Evolutionary conservation across 35 echinoderm and acorn worm genomes (phyloP), one percentile per base, ranked within the genome.

Genomic region (Apostichopus californicus): DNA sequence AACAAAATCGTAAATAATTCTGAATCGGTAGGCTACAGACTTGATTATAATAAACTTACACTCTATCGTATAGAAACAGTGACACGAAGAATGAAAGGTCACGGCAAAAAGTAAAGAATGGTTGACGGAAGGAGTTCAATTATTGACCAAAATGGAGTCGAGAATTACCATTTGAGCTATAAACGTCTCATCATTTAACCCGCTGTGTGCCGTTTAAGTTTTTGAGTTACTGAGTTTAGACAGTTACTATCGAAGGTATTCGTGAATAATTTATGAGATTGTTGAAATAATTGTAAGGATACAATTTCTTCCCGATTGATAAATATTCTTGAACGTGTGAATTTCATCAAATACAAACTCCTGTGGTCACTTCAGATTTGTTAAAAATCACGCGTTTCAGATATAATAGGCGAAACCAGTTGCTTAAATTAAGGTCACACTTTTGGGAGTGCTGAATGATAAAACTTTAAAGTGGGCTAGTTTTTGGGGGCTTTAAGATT

Each of bases 221-320:
- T n/a, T 20, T 68, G 71, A 75, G 71, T 75, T 75, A 75, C 71
- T 75, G 21, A 18, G 14, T 22, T 75, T 22, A 14, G 71, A 75
- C 71, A 75, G 11, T 18, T 75, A 75, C 55, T 83, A 56, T 83
- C 80, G 46, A 55, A 83, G 11, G 28, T 56, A 83, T 83, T 56
- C 52, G 34, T 13, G 15, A 83, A 83, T 83, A 83, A 83, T 83
- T 83, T 83, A 83, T 55, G 80, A 55, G 80, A 55, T 26, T 54
- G 80, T 83, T 83, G 80, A 83, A 83, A 83, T 83, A 83, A 83
- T 83, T 55, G 80, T 83, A 57, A 83, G 6, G 80, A 55, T 54
- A 83, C 80, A 83, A 83, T 83, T 83, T 83, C 80, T 83, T 54
- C n/a, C 4, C 15, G 11, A 14, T 13, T 83, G 28, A 55, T 55